A percentile compares a stretch with the other conserved stretches of the same genome.
Evolutionary conservation across 2,888 invertebrate species (phyloP).

Genomic region (Blera fallax): DNA sequence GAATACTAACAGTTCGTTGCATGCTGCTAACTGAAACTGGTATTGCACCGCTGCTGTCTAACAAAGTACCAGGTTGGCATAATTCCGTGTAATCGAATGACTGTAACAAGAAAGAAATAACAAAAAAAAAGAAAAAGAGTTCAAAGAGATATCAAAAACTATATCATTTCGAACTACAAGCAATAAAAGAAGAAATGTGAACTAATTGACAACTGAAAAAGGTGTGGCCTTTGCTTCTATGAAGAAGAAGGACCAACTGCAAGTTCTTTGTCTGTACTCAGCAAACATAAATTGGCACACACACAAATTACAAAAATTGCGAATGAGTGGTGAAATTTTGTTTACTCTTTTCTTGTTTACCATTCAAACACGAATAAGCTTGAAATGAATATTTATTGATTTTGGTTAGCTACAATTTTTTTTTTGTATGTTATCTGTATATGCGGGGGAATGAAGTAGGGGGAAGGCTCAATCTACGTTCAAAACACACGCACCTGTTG

Average conservation of each 20-base stretch:
- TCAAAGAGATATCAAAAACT: constrained; percentile 16
- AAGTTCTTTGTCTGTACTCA: constrained; percentile 3
- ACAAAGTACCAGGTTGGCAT: constrained; percentile 86
- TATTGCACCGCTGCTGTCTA: constrained; percentile 83
- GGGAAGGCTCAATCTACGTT: constrained; percentile 50
- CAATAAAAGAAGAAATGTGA: constrained; percentile 40
- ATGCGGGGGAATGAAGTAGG: constrained; percentile 4
- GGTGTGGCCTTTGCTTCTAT: background rate
- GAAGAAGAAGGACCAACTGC: background rate
- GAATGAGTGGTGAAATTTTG: constrained; percentile 54
- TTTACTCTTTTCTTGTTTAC: constrained; percentile 4
- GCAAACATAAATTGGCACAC: constrained; percentile 65
- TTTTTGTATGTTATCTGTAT: background rate
- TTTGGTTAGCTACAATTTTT: constrained; percentile 53
- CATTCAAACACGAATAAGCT: constrained; percentile 66
- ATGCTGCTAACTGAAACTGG: constrained; percentile 83
- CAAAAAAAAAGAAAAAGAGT: background rate
- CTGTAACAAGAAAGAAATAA: constrained; percentile 82
- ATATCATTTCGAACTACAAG: constrained; percentile 35
- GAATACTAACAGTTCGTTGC: constrained; percentile 83
- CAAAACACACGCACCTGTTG: constrained; percentile 89
- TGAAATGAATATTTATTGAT: constrained; percentile 51
- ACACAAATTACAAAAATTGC: constrained; percentile 51
- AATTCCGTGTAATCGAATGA: constrained; percentile 96
- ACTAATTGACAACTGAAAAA: constrained; percentile 49